These are phyloP conservation scores for Rafetus swinhoei DNA, from an alignment of 2,113 vertebrate species.

Conservation along the genomic window DNA sequence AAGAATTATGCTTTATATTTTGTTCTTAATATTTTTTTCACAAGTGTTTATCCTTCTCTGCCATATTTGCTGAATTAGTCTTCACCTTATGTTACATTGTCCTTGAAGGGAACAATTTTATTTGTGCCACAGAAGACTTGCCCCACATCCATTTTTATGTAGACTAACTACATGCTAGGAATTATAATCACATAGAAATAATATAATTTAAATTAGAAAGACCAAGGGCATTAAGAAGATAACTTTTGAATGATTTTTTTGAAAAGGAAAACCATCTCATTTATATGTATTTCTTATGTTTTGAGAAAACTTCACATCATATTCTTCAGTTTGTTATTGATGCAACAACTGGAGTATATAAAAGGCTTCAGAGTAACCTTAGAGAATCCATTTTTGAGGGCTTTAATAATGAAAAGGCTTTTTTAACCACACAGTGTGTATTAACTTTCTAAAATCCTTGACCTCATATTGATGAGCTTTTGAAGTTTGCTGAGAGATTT, in stretches of 20 bases:
- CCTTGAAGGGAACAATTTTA: constrained; percentile 61
- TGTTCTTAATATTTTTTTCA: constrained; percentile 9
- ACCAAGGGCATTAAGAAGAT: constrained; percentile 46
- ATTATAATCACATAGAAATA: constrained; percentile 57
- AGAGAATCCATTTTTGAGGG: neutral
- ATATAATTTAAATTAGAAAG: constrained; percentile 66
- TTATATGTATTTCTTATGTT: constrained; percentile 48
- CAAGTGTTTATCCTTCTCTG: constrained; percentile 41
- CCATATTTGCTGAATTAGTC: constrained; percentile 41
- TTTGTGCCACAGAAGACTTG: constrained; percentile 48
- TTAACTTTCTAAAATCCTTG: neutral
- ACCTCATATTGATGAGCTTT: neutral
- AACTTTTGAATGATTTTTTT: constrained; percentile 22
- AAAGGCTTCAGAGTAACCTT: neutral
- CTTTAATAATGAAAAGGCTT: neutral
- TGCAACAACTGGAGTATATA: neutral
- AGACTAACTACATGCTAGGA: constrained; percentile 56
- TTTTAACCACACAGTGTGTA: neutral
- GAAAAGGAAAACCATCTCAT: neutral
- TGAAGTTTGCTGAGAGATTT: neutral
- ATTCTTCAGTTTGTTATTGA: constrained; percentile 37
- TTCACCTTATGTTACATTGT: constrained; percentile 41
- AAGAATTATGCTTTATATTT: neutral
- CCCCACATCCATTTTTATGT: constrained; percentile 9
- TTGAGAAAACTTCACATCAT: neutral